phyloP scores from a whole-genome alignment of 2,797 vertebrate species.

The Xyrichtys novacula region DNA sequence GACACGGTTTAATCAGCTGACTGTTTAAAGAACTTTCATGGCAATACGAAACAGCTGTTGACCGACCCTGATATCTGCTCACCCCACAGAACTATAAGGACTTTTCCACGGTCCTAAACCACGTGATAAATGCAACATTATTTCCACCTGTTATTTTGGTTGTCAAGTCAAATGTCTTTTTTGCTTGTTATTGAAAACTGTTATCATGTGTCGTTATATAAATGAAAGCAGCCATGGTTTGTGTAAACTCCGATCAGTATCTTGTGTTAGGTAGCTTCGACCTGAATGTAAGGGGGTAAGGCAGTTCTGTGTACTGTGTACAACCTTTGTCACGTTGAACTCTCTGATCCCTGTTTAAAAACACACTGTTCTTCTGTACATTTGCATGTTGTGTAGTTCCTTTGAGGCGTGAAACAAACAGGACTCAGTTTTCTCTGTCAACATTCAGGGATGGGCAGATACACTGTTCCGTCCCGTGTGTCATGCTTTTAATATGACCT shows the following conservation, averaged over 20 bases:
- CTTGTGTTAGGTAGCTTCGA: neutral
- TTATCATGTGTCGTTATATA: too few relatives aligned
- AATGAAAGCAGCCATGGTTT: neutral
- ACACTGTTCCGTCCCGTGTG: too few relatives aligned
- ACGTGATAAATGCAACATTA: too few relatives aligned
- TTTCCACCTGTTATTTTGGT: neutral
- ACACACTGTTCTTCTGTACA: too few relatives aligned
- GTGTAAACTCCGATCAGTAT: neutral
- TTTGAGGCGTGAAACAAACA: too few relatives aligned
- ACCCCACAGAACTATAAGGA: neutral
- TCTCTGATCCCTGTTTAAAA: neutral
- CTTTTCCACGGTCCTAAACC: neutral
- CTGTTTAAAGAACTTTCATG: neutral
- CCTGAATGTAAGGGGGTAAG: neutral
- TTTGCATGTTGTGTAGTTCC: too few relatives aligned
- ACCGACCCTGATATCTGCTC: neutral
- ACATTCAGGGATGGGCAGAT: too few relatives aligned
- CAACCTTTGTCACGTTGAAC: neutral
- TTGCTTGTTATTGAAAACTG: too few relatives aligned
- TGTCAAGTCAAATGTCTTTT: too few relatives aligned
- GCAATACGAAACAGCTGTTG: constrained; percentile 50
- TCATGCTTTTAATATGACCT: too few relatives aligned
- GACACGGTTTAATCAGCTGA: neutral
- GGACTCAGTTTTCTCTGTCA: too few relatives aligned
- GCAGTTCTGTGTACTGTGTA: neutral